Evolutionary conservation across 2,797 vertebrate genomes (phyloP).

Genomic region (Brachyalestes nurse): DNA sequence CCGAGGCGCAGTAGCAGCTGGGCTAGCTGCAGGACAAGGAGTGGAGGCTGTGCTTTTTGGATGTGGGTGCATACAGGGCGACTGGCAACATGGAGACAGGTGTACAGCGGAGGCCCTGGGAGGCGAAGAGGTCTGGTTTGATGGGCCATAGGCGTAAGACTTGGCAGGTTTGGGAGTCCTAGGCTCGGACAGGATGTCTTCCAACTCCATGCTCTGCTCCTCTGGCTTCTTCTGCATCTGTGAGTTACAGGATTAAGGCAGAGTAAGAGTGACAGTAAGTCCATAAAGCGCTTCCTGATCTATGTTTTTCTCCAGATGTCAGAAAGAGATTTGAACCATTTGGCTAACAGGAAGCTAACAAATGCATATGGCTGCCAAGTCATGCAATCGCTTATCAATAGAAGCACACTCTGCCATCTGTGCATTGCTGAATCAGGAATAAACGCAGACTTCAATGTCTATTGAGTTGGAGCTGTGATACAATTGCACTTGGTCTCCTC

Average conservation of each 20-base stretch:
- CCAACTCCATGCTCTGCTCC: conserved; percentile 82
- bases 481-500: conserved; percentile 3
- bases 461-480: conserved; percentile 37
- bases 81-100: conserved; percentile 91
- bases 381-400: conserved; percentile 34
- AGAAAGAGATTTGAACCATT: conserved; percentile 33
- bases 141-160: conserved; percentile 85
- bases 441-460: conserved; percentile 27
- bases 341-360: conserved; percentile 17
- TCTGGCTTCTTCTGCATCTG: conserved; percentile 85
- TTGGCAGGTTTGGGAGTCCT: conserved; percentile 87
- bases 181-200: conserved; percentile 82
- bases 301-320: neutral
- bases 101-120: conserved; percentile 78
- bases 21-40: conserved; percentile 78
- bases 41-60: conserved; percentile 89
- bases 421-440: conserved; percentile 37
- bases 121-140: conserved; percentile 79
- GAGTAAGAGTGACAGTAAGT: neutral
- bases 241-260: conserved; percentile 3
- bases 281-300: conserved; percentile 17
- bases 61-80: conserved; percentile 81
- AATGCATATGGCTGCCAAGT: conserved; percentile 16
- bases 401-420: conserved; percentile 12
- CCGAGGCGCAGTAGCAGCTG: conserved; percentile 78